Base-by-base conservation (phyloP, 2,113 vertebrate genomes). In the Sula dactylatra region DNA sequence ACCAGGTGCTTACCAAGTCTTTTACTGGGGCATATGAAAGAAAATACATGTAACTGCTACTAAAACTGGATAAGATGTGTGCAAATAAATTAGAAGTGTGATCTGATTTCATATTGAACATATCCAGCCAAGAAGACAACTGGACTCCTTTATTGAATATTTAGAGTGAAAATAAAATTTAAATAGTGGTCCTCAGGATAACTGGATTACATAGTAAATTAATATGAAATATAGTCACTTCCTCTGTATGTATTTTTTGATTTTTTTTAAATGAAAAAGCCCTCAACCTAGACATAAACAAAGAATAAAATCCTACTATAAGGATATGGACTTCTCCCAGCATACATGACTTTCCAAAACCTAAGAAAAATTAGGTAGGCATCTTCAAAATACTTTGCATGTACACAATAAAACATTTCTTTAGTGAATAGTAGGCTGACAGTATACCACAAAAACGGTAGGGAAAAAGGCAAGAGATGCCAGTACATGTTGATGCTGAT, bases 161-260 rank as follows among this genome's bases (percentile, higher is more conserved):
- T 83, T 94, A 72, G 50, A 92, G 14, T 77, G 82, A 45, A 89
- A 83, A 69, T 40, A 83, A 79, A 95, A 96, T 56, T 79, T 82
- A 86, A 93, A 50, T 65, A 74, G 27, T 91, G 74, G 67, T 92
- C 84, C 79, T 88, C 50, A 81, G 26, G 44, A 8, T 62, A 81
- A 86, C 10, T 49, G 13, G 6, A 29, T 87, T 86, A 32, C 19
- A 13, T 25, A 64, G 47, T 70, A 77, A 85, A 73, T 77, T 22
- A 85, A 71, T 40, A 66, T 25, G 17, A 84, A 50, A 50, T 40
- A 40, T 10, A 45, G 9, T 38, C 79, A 58, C 26, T 74, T 47
- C 15, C 27, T 38, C 38, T 67, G 10, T 73, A 36, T 38, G 10
- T 6, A 10, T 55, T 38, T 52, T 84, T 62, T 27, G 0, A 22